A percentile compares a stretch with the other conserved stretches of the same genome.
Conservation (phyloP, 2,797 vertebrate genomes). For the Tauraco hartlaubi region DNA sequence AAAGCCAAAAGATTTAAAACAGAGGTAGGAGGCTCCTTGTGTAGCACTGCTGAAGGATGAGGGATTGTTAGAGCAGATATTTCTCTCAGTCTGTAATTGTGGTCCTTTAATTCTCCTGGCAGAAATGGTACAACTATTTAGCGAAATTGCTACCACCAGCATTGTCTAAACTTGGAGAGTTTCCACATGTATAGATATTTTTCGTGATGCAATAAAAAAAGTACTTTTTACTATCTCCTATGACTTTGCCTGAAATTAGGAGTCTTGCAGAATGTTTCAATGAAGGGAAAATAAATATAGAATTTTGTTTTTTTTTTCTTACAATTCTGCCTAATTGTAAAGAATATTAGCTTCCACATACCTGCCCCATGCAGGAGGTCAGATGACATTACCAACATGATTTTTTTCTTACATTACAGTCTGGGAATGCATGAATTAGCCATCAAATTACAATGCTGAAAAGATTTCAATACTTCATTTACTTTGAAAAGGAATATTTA, state of each 20-base stretch:
- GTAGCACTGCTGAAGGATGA: not conserved
- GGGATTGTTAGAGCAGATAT: not conserved
- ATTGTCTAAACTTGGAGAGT: not conserved
- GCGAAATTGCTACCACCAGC: not conserved
- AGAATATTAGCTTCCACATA: not conserved
- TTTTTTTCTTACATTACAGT: not conserved
- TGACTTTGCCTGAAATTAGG: not conserved
- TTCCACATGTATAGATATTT: not conserved
- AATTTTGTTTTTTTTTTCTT: not conserved
- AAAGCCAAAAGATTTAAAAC: not conserved
- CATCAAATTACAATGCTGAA: not conserved
- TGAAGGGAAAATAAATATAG: not conserved
- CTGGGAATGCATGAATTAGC: not conserved
- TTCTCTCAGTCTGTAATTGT: not conserved
- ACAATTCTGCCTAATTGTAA: not conserved
- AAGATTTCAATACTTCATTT: not conserved
- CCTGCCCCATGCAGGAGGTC: not conserved
- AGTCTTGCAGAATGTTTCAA: not conserved
- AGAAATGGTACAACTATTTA: not conserved
- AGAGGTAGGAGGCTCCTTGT: not conserved
- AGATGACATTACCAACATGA: not conserved
- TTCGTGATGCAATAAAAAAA: not conserved
- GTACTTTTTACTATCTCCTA: not conserved
- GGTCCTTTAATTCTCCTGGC: not conserved
- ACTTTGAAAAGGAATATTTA: not conserved